phyloP scores from a whole-genome alignment of 2,113 vertebrate genomes.

The Elanoides forficatus region DNA sequence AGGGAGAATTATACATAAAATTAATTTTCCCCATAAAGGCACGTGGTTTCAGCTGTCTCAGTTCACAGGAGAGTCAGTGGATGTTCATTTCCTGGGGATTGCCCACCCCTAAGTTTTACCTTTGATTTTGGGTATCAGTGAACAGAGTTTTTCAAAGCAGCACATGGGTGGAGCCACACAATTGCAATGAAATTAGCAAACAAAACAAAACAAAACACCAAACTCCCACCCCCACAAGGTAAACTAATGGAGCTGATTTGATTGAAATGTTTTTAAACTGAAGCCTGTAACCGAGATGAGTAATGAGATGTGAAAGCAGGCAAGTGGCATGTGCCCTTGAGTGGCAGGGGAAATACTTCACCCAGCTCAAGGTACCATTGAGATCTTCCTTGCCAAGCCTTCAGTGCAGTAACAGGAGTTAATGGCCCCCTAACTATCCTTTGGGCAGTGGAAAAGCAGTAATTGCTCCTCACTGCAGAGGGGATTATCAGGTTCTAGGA shows the following conservation, averaged over 20 bases:
- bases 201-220: not conserved
- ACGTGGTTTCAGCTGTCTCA: not conserved
- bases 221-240: fast-evolving
- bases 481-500: not conserved
- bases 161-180: not conserved
- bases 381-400: not conserved
- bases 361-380: not conserved
- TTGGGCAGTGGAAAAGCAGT: not conserved
- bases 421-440: too few relatives aligned
- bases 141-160: not conserved
- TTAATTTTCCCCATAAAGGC: not conserved
- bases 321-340: not conserved
- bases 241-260: not conserved
- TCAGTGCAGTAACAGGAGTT: not conserved
- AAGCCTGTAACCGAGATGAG: not conserved
- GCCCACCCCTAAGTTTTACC: not conserved
- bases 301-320: not conserved
- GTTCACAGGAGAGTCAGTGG: not conserved
- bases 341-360: not conserved
- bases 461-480: not conserved
- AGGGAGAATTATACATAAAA: not conserved
- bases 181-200: not conserved
- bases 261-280: not conserved
- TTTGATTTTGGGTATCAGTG: not conserved
- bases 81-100: not conserved